Conservation (phyloP, 2,888 invertebrate genomes). For the Sepioteuthis lessoniana region DNA sequence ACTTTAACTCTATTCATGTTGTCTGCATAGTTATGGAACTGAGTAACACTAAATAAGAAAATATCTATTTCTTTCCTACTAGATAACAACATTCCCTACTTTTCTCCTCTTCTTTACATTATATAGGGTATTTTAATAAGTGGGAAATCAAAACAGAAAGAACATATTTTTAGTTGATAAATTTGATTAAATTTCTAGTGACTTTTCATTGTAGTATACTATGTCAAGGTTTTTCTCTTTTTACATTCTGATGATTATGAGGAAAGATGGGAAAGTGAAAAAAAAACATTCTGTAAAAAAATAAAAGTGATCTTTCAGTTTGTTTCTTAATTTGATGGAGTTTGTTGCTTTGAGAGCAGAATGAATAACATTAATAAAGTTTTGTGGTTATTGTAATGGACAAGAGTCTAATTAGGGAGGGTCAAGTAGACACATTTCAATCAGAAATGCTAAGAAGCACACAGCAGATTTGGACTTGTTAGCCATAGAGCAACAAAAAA, state of each 20-base stretch:
- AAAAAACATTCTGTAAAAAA: too few relatives aligned
- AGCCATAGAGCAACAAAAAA: not conserved
- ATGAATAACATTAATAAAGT: not conserved
- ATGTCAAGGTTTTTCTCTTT: not conserved
- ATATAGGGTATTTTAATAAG: not conserved
- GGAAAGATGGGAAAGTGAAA: not conserved
- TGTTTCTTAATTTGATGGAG: not conserved
- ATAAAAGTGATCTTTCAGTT: too few relatives aligned
- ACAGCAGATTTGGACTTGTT: not conserved
- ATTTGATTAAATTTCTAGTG: not conserved
- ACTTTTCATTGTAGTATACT: not conserved
- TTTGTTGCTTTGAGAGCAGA: not conserved
- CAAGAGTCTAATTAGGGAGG: not conserved
- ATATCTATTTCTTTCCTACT: not conserved
- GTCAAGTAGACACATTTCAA: too few relatives aligned
- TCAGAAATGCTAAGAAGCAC: not conserved
- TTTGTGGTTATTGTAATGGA: not conserved
- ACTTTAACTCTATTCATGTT: not conserved
- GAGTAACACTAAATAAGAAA: not conserved
- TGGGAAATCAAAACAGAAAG: not conserved
- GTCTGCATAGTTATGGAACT: not conserved
- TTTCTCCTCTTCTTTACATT: not conserved
- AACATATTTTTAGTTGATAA: not conserved
- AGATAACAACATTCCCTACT: not conserved
- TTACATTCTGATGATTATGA: not conserved